Conservation (phyloP, 2,888 invertebrate species). For the Morpho helenor region DNA sequence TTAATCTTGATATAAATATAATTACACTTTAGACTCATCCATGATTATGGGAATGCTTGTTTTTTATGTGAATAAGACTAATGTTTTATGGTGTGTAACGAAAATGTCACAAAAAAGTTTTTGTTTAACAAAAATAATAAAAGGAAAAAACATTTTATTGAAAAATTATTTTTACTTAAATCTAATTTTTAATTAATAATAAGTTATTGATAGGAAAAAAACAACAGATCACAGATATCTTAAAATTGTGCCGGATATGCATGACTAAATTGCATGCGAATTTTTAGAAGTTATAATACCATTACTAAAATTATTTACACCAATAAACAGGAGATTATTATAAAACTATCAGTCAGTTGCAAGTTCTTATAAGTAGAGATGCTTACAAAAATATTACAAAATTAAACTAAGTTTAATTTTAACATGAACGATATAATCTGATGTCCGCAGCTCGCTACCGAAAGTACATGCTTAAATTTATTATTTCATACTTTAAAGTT, state of each 20-base stretch:
- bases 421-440: neutral
- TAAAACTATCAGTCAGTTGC: constrained; percentile 73
- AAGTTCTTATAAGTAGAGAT: constrained; percentile 36
- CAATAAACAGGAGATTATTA: constrained; percentile 44
- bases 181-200: neutral
- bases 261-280: constrained; percentile 36
- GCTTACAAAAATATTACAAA: constrained; percentile 39
- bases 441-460: too few species aligned
- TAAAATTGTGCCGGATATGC: constrained; percentile 55
- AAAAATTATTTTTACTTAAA: neutral
- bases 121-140: neutral
- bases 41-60: too few species aligned
- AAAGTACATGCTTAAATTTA: too few species aligned
- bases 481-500: too few species aligned
- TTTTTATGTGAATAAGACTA: too few species aligned
- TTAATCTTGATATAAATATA: neutral
- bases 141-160: neutral
- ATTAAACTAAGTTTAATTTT: constrained; percentile 19
- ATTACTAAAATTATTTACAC: constrained; percentile 41
- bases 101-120: neutral
- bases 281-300: constrained; percentile 27
- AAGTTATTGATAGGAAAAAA: constrained; percentile 30
- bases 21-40: neutral
- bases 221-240: constrained; percentile 57
- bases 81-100: too few species aligned